Evolutionary conservation across 2,888 invertebrate genomes (phyloP).

Genomic region (Salpingus planirostris): DNA sequence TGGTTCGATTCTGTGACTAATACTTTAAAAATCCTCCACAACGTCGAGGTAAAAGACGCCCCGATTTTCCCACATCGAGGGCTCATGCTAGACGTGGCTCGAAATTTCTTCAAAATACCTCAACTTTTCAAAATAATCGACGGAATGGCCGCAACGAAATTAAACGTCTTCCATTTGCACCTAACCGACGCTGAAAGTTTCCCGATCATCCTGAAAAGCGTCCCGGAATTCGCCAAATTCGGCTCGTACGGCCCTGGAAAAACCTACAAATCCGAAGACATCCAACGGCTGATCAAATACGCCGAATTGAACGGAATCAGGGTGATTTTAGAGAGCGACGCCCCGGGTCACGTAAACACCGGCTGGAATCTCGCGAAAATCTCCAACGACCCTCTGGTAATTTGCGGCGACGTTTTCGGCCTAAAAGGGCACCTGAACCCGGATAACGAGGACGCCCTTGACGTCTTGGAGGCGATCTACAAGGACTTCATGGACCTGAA

Average conservation of each 20-base stretch:
- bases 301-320: constrained; percentile 72
- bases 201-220: constrained; percentile 66
- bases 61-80: constrained; percentile 76
- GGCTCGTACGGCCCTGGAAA: constrained; percentile 73
- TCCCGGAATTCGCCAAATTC: constrained; percentile 64
- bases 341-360: constrained; percentile 75
- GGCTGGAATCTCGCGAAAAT: constrained; percentile 73
- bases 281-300: constrained; percentile 61
- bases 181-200: constrained; percentile 83
- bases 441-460: constrained; percentile 61
- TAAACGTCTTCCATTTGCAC: constrained; percentile 88
- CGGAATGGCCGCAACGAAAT: constrained; percentile 77
- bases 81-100: constrained; percentile 77
- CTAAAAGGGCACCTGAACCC: constrained; percentile 74
- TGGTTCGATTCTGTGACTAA: constrained; percentile 61
- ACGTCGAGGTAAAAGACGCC: constrained; percentile 58
- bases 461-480: constrained; percentile 62
- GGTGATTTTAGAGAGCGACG: constrained; percentile 79
- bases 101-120: constrained; percentile 71
- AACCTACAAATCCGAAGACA: constrained; percentile 57
- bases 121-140: constrained; percentile 64
- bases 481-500: constrained; percentile 62
- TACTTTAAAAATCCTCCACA: constrained; percentile 51
- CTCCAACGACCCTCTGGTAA: constrained; percentile 55
- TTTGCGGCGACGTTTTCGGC: constrained; percentile 66